These are phyloP conservation scores for Neotoma lepida DNA, from an alignment of 2,113 vertebrate genomes.

Conservation along the genomic window DNA sequence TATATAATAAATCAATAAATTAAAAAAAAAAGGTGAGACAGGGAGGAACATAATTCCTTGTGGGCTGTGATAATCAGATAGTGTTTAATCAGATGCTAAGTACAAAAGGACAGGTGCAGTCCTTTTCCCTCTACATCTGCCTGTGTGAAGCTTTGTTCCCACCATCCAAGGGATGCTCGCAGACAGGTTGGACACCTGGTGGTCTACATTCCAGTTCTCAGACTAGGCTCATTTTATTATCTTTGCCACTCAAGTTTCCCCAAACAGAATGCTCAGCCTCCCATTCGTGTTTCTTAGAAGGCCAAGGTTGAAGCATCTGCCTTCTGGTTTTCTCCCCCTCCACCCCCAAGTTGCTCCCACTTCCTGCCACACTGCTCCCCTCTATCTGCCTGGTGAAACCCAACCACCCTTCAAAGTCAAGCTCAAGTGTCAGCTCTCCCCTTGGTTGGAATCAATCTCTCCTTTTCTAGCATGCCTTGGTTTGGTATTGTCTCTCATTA, in stretches of 20 bases:
- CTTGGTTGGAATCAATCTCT: not conserved
- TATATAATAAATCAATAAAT: too few species aligned
- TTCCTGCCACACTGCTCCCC: not conserved
- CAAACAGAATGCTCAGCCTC: not conserved
- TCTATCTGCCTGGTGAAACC: slow-evolving; percentile 48
- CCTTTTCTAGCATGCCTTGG: not conserved
- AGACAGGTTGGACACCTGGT: not conserved
- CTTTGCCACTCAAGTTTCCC: not conserved
- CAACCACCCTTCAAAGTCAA: slow-evolving; percentile 50
- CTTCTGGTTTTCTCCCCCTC: not conserved
- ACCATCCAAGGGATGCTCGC: not conserved
- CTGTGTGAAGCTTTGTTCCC: not conserved
- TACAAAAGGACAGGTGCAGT: not conserved
- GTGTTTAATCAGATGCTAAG: slow-evolving; percentile 2
- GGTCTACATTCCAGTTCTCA: not conserved
- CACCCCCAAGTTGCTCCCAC: slow-evolving; percentile 23
- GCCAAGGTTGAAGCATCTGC: not conserved
- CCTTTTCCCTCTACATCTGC: not conserved
- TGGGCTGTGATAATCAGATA: not conserved
- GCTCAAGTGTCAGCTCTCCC: slow-evolving; percentile 43
- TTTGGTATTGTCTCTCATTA: not conserved
- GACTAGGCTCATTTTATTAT: not conserved
- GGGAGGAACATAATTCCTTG: not conserved
- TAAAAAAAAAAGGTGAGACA: too few species aligned
- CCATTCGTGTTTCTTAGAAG: not conserved